phyloP scores from a whole-genome alignment of 2,888 invertebrate genomes.

The Belgica antarctica region DNA sequence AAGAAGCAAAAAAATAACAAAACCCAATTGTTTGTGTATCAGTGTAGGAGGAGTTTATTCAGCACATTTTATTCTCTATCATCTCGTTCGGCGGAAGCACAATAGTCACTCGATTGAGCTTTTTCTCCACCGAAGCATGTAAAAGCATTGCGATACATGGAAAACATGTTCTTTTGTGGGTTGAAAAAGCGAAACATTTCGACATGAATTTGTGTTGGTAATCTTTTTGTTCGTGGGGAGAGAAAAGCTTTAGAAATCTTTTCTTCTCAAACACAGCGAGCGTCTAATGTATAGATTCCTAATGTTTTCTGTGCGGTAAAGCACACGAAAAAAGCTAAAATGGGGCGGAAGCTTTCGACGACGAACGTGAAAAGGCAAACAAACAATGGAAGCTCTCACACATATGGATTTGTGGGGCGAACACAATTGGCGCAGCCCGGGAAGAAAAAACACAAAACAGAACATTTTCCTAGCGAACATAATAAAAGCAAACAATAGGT shows the following conservation, averaged over 20 bases:
- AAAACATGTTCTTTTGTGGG: constrained; percentile 1
- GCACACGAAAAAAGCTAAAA: background rate
- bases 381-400: constrained; percentile 28
- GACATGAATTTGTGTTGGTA: background rate
- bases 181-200: too few species aligned
- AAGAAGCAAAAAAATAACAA: constrained; percentile 22
- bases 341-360: constrained; percentile 23
- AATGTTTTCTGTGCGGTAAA: background rate
- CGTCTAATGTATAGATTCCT: background rate
- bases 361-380: background rate
- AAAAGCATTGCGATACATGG: constrained; percentile 20
- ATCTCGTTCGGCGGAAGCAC: background rate
- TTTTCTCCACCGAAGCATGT: constrained; percentile 27
- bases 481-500: constrained; percentile 23
- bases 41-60: constrained; percentile 25
- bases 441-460: background rate
- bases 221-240: constrained; percentile 3
- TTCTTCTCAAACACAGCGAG: background rate
- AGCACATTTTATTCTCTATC: constrained; percentile 11
- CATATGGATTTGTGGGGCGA: constrained; percentile 16
- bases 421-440: constrained; percentile 26
- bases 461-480: background rate
- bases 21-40: constrained; percentile 29
- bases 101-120: constrained; percentile 27
- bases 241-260: constrained; percentile 20